A percentile compares a stretch with the other conserved stretches of the same genome.
Conservation (phyloP, 2,113 vertebrate genomes). For the Poecilia latipinna region DNA sequence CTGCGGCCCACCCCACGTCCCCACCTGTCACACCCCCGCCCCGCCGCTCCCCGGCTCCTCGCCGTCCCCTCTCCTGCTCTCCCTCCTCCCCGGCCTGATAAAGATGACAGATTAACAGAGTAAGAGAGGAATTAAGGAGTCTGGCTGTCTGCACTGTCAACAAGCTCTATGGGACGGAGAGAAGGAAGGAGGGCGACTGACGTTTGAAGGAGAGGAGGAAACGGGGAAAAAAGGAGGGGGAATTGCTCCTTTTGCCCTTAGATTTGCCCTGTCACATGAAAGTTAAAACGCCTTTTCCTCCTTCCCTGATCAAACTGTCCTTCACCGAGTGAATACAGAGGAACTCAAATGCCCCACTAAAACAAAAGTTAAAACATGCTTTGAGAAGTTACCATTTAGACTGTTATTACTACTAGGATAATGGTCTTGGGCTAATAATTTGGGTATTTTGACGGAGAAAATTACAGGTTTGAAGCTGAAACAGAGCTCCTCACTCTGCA, state of each 20-base stretch:
- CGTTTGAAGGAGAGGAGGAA: slow-evolving; percentile 71
- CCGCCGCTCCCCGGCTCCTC: slow-evolving; percentile 41
- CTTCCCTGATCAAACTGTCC: slow-evolving; percentile 32
- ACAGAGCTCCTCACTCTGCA: slow-evolving; percentile 30
- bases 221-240: slow-evolving; percentile 50
- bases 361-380: slow-evolving; percentile 14
- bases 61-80: slow-evolving; percentile 74
- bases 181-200: slow-evolving; percentile 61
- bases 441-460: slow-evolving; percentile 27
- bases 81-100: slow-evolving; percentile 87
- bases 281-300: slow-evolving; percentile 53
- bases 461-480: slow-evolving; percentile 22
- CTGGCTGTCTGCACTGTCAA: slow-evolving; percentile 91
- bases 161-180: slow-evolving; percentile 68
- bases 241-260: slow-evolving; percentile 45
- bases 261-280: slow-evolving; percentile 63
- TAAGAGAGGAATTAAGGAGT: slow-evolving; percentile 96
- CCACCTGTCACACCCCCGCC: slow-evolving; percentile 86
- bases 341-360: slow-evolving; percentile 32
- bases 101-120: slow-evolving; percentile 99
- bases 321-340: slow-evolving; percentile 30
- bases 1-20: slow-evolving; percentile 83
- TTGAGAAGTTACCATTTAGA: slow-evolving; percentile 13
- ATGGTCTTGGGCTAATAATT: slow-evolving; percentile 7
- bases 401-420: slow-evolving; percentile 16